Base-by-base conservation (phyloP, 2,888 invertebrate genomes). In the Protonemura montana region DNA sequence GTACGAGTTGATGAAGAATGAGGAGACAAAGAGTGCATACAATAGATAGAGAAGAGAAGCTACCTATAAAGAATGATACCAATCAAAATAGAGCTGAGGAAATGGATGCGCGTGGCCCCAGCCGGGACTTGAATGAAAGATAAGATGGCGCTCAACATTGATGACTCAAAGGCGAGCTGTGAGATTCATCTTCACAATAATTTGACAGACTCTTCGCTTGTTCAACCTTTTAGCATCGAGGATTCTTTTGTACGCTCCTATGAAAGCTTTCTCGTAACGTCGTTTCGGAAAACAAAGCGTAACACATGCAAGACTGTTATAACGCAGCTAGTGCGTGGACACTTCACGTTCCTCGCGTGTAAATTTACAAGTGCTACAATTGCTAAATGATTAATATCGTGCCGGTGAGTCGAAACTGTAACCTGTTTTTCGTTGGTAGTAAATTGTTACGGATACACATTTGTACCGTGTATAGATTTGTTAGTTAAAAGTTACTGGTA, bases 21-120 rank as follows among this genome's bases (percentile, higher is more conserved):
- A 76, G 59, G 84, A 76, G 84, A 84, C 84, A 84, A 84, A 84
- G 59, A 84, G 84, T 84, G 84, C 84, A 84, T 59, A 59, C 42
- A 84, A 84, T 81, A 28, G 76, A 84, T 84, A 84, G 76, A 76
- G 29, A 76, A 26, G 59, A 29, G 21, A 76, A 76, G 59, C 84
- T 84, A 84, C 84, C 59, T 84, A 59, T 59, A 84, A 84, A 84
- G 84, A 84, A 84, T 84, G 84, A 76, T 84, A 59, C 84, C 84
- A 84, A 84, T 84, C 84, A 84, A 84, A 84, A 84, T 84, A 76
- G 84, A 84, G 29, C 84, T 59, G n/a, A 28, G 84, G 76, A 76
- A 84, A 59, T 81, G 28, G 28, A 81, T 30, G 81, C 29, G n/a
- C 30, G 29, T 76, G 76, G 84, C 59, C 13, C 29, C 84, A 29